Evolutionary conservation across 2,113 vertebrate genomes (phyloP).

Genomic region (Ranitomeya variabilis): DNA sequence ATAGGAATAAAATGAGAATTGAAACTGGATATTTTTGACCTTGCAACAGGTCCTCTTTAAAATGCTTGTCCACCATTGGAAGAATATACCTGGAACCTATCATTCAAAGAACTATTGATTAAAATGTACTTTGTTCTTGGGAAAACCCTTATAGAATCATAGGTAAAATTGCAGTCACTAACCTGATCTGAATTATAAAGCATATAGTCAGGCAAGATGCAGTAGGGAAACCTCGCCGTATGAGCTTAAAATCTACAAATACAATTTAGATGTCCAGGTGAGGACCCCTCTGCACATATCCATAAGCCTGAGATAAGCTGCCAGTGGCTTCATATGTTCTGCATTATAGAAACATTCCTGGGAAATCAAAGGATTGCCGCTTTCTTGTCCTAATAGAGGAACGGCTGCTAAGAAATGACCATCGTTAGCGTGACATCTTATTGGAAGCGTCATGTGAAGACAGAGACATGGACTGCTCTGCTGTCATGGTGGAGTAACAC

Average conservation of each 20-base stretch:
- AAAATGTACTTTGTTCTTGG: no score
- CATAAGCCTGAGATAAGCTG: background rate
- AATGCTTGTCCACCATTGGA: no score
- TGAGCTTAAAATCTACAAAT: background rate
- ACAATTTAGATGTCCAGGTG: background rate
- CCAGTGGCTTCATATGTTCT: background rate
- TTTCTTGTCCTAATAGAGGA: background rate
- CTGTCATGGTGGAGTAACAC: constrained; percentile 38
- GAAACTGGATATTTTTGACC: no score
- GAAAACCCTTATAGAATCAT: no score
- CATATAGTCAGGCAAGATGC: no score
- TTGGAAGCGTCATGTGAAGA: constrained; percentile 46
- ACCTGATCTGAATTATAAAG: no score
- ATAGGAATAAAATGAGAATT: no score
- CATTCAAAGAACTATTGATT: no score
- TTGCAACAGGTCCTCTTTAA: no score
- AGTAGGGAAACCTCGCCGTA: background rate
- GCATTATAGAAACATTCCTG: background rate
- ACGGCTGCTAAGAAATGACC: constrained; percentile 39
- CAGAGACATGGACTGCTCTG: constrained; percentile 3
- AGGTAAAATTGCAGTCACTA: no score
- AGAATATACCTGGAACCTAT: no score
- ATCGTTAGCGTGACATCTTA: constrained; percentile 45
- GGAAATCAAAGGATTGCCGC: background rate
- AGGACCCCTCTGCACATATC: background rate